phyloP scores from a whole-genome alignment of 2,888 invertebrate species.

The Ormyrus pomaceus region DNA sequence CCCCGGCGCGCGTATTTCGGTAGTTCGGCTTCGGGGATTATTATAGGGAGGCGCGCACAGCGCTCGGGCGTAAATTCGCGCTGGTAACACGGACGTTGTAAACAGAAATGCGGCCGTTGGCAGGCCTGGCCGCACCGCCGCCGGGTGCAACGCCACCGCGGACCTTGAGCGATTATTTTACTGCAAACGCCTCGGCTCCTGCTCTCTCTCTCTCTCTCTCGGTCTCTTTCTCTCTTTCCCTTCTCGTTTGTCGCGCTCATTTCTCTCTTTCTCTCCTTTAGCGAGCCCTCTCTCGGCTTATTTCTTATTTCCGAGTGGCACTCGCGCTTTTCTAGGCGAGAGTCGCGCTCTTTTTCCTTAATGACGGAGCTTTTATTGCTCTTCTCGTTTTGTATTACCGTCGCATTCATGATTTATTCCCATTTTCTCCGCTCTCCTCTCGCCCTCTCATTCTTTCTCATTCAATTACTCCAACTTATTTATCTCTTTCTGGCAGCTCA shows the following conservation, averaged over 20 bases:
- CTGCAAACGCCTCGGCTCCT: constrained; percentile 65
- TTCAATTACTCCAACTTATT: constrained; percentile 55
- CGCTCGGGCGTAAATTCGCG: constrained; percentile 17
- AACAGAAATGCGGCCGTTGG: constrained; percentile 70
- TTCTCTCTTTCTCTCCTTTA: constrained; percentile 42
- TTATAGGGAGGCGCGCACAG: not conserved
- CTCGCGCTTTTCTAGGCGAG: constrained; percentile 24
- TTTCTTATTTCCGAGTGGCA: constrained; percentile 21
- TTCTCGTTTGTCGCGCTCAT: constrained; percentile 53
- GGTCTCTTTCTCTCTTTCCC: constrained; percentile 45
- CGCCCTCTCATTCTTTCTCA: constrained; percentile 62
- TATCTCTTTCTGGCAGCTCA: constrained; percentile 46
- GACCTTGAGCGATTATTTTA: constrained; percentile 76
- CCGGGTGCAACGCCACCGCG: constrained; percentile 74
- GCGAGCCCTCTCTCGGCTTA: not conserved
- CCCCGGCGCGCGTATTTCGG: constrained; percentile 28
- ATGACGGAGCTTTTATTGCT: constrained; percentile 52
- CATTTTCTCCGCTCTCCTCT: not conserved
- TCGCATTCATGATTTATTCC: constrained; percentile 56
- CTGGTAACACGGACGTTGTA: constrained; percentile 63
- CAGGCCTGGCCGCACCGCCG: constrained; percentile 69
- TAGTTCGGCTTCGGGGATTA: constrained; percentile 7
- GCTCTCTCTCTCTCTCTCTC: too few species aligned
- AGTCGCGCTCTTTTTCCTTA: constrained; percentile 45
- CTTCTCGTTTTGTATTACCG: constrained; percentile 52